A percentile compares a stretch with the other conserved stretches of the same genome.
Conservation (phyloP, 1,140 invertebrate species). For the Diabrotica undecimpunctata region DNA sequence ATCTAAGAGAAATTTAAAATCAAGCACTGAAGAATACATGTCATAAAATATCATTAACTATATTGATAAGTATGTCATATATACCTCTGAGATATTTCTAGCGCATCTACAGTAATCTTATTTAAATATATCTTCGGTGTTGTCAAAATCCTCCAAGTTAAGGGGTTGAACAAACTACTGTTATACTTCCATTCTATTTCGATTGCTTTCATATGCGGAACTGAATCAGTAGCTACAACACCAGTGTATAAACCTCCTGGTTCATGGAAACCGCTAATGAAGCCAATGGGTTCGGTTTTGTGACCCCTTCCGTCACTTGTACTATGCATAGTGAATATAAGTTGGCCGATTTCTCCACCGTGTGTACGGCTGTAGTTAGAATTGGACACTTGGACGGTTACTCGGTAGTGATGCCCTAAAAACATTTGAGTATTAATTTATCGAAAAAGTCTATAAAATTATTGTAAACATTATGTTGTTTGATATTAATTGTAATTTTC, state of each 20-base stretch:
- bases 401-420: constrained; percentile 69
- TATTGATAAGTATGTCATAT: no score
- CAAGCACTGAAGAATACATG: no score
- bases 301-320: constrained; percentile 42
- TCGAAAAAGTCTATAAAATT: no score
- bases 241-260: constrained; percentile 63
- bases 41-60: no score
- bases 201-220: constrained; percentile 61
- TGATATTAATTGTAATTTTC: no score
- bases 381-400: constrained; percentile 69
- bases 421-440: neutral
- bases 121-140: constrained; percentile 68
- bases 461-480: constrained; percentile 5
- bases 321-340: constrained; percentile 65
- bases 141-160: constrained; percentile 75
- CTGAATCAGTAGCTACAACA: constrained; percentile 62
- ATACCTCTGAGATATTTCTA: constrained; percentile 64
- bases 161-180: constrained; percentile 72
- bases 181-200: constrained; percentile 75
- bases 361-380: constrained; percentile 66
- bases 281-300: constrained; percentile 33
- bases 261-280: constrained; percentile 57
- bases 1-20: no score
- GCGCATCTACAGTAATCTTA: constrained; percentile 65
- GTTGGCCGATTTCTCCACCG: constrained; percentile 73